Percentiles rank a stretch among this genome's conserved stretches.
phyloP scores from a whole-genome alignment of 2,113 vertebrate genomes.

The Kobus ellipsiprymnus region DNA sequence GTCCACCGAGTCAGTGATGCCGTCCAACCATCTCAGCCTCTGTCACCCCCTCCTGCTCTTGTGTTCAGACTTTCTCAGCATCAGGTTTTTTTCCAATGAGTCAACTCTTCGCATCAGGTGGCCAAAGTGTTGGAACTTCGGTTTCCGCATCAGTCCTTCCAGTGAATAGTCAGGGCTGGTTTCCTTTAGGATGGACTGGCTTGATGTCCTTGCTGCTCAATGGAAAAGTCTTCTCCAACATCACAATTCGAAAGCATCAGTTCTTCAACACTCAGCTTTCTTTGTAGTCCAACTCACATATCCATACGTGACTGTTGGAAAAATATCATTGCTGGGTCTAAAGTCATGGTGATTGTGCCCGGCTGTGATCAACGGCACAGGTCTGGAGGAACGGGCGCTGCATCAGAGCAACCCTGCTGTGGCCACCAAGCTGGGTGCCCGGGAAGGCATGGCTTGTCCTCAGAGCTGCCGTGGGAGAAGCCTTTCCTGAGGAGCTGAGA shows the following conservation, averaged over 20 bases:
- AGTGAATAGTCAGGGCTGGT: neutral
- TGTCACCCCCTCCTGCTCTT: neutral
- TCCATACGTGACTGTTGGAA: neutral
- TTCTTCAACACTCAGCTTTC: neutral
- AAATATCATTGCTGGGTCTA: neutral
- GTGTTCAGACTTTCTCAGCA: neutral
- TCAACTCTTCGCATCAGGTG: neutral
- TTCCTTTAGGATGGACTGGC: neutral
- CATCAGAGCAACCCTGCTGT: accelerated
- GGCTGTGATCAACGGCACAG: accelerated
- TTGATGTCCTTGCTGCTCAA: neutral
- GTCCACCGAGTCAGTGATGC: neutral
- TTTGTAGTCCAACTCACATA: neutral
- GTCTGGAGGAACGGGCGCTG: accelerated
- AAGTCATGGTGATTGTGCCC: accelerated
- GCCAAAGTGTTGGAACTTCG: neutral
- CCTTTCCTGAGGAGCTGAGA: neutral
- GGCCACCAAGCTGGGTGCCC: too few species aligned
- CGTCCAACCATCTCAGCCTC: neutral
- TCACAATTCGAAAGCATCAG: neutral
- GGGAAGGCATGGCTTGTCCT: accelerated
- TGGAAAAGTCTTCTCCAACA: neutral
- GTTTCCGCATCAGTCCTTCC: neutral
- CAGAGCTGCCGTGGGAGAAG: neutral
- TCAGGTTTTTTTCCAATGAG: neutral